A percentile compares a stretch with the other conserved stretches of the same genome.
Evolutionary conservation across 2,888 invertebrate genomes (phyloP).

Genomic region (Elegia similella): DNA sequence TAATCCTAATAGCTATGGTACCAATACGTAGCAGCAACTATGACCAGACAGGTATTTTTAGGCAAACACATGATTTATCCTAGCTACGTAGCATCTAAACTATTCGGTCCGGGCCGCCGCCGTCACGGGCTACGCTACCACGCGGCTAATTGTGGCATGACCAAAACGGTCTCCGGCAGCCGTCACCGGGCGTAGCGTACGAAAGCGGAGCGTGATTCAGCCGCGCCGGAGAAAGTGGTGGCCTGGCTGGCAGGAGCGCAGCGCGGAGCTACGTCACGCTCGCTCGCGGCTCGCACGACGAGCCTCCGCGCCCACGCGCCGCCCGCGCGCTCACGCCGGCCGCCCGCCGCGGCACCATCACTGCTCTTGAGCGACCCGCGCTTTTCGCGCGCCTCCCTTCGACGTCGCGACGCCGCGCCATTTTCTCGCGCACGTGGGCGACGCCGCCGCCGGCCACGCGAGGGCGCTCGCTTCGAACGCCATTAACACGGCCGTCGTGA

Average conservation of each 20-base stretch:
- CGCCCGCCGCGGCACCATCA: conserved; percentile 55
- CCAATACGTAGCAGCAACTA: conserved; percentile 53
- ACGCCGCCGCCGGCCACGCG: conserved; percentile 52
- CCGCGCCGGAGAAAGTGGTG: conserved; percentile 43
- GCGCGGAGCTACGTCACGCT: conserved; percentile 34
- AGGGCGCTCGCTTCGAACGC: conserved; percentile 70
- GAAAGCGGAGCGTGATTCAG: conserved; percentile 70
- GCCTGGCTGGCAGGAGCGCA: conserved; percentile 31
- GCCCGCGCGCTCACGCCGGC: conserved; percentile 53
- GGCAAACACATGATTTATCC: conserved; percentile 62
- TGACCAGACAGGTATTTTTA: conserved; percentile 66
- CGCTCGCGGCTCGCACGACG: conserved; percentile 43
- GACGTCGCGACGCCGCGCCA: conserved; percentile 77
- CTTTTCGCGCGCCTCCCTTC: conserved; percentile 78
- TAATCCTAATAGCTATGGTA: conserved; percentile 31
- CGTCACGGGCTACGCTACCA: conserved; percentile 73
- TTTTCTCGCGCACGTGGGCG: conserved; percentile 81
- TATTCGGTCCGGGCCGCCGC: conserved; percentile 58
- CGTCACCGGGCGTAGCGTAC: conserved; percentile 52
- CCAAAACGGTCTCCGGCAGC: conserved; percentile 69
- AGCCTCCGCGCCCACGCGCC: conserved; percentile 71
- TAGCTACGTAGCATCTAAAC: conserved; percentile 63
- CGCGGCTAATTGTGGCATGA: conserved; percentile 72
- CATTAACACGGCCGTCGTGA: conserved; percentile 78
- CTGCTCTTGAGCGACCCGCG: conserved; percentile 70